Evolutionary conservation across 2,797 vertebrate species (phyloP), one percentile per base, ranked within the genome.

Genomic region (Arctocebus calabarensis): DNA sequence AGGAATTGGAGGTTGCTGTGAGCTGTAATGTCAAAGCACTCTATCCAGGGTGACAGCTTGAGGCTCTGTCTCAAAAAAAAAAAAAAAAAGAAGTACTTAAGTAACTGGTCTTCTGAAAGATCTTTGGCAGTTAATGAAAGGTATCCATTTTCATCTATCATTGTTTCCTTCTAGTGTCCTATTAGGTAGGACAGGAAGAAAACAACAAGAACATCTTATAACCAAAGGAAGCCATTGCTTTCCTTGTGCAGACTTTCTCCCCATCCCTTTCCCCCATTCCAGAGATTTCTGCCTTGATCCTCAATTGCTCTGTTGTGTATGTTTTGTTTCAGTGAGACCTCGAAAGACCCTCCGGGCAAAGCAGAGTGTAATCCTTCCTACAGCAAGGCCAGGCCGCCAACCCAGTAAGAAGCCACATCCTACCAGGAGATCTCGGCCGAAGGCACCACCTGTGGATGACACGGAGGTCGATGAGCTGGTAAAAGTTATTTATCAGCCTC

Each of bases 401-500:
- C 99, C 98, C 70, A 96, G 99, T 83, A 99, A 99, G 98, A 99
- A 99, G 0, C 97, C 98, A 5, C 98, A 99, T 25, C 97, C 98
- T 48, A 89, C 95, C 64, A 98, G 97, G 92, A 97, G 98, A 95
- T 70, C 98, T 37, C 98, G 91, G 86, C 98, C 98, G 43, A 98
- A 98, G 97, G 93, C 92, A 8, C 96, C 98, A 12, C 98, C 99
- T 74, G 99, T 97, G 98, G 99, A 99, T 22, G 99, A 98, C 0
- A 98, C 98, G 7, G 99, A 99, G 98, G 99, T 99, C 0, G 99
- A 99, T 1, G 99, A 99, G 96, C 98, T 99, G 99, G 99, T 99
- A 98, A 98, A 99, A 96, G 84, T 66, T 78, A 34, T 84, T 91
- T 71, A 20, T 74, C 23, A 22, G 45, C 71, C 22, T 57, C 9